Evolutionary conservation across 2,113 vertebrate species (phyloP).

Genomic region (Macquaria australasica): DNA sequence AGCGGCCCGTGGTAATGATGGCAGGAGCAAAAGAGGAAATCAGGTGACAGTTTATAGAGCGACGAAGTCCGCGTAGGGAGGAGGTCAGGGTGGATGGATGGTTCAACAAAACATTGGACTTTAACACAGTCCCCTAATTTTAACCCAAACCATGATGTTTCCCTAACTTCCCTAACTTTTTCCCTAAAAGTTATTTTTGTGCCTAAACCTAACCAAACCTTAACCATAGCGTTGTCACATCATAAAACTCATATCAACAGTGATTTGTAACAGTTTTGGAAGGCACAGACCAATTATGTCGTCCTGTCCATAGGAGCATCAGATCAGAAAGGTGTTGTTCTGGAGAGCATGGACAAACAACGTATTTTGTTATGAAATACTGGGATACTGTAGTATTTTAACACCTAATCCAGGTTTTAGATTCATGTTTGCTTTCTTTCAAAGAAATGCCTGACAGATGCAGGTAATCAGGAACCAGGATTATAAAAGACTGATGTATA

Average conservation of each 20-base stretch:
- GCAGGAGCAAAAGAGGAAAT: neutral
- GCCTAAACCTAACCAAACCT: neutral
- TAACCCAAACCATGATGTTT: neutral
- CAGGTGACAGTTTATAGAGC: neutral
- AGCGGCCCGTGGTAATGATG: neutral
- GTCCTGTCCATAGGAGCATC: neutral
- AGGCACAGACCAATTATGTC: no score
- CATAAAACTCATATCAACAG: neutral
- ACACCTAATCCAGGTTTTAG: neutral
- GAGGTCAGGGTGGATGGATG: neutral
- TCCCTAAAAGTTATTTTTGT: neutral
- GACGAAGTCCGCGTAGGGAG: no score
- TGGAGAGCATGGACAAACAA: no score
- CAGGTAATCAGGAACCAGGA: constrained; percentile 1
- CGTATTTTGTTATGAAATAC: neutral
- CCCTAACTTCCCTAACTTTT: no score
- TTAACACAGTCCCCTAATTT: neutral
- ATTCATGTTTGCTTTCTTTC: neutral
- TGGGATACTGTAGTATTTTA: neutral
- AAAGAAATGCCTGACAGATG: constrained; percentile 12
- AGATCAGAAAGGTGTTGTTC: neutral
- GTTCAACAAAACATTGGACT: neutral
- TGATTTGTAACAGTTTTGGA: no score
- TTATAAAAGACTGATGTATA: neutral
- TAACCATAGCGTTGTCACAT: neutral